These are phyloP conservation scores for Turdus rufiventris DNA, from an alignment of 2,113 vertebrate species.

Conservation along the genomic window DNA sequence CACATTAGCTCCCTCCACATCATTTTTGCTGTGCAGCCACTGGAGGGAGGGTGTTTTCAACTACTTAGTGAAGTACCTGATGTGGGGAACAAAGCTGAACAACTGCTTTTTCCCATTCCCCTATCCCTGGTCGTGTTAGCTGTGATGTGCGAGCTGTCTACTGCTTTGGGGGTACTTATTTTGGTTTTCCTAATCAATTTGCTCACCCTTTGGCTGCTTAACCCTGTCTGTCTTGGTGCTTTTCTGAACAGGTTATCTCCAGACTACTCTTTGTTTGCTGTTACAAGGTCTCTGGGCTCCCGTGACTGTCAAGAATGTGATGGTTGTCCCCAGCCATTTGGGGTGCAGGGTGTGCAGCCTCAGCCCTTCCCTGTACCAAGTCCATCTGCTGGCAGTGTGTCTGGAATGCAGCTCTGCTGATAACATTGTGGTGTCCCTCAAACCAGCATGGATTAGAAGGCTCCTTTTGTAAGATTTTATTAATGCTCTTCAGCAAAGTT, in stretches of 20 bases:
- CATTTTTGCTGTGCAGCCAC: background rate
- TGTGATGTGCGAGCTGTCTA: background rate
- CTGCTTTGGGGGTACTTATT: background rate
- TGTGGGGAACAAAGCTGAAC: background rate
- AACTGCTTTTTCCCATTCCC: background rate
- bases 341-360: background rate
- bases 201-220: background rate
- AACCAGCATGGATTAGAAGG: background rate
- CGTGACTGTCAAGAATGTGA: background rate
- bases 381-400: background rate
- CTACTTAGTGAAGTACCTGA: background rate
- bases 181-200: background rate
- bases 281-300: background rate
- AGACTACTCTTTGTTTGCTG: background rate
- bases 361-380: accelerated
- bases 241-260: background rate
- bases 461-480: background rate
- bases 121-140: background rate
- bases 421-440: background rate
- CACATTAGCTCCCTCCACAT: background rate
- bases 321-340: accelerated
- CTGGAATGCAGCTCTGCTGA: background rate
- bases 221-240: accelerated
- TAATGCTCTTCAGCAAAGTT: background rate
- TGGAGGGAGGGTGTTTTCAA: background rate